Conservation (phyloP, 1,140 invertebrate species). For the Hycleus cichorii region DNA sequence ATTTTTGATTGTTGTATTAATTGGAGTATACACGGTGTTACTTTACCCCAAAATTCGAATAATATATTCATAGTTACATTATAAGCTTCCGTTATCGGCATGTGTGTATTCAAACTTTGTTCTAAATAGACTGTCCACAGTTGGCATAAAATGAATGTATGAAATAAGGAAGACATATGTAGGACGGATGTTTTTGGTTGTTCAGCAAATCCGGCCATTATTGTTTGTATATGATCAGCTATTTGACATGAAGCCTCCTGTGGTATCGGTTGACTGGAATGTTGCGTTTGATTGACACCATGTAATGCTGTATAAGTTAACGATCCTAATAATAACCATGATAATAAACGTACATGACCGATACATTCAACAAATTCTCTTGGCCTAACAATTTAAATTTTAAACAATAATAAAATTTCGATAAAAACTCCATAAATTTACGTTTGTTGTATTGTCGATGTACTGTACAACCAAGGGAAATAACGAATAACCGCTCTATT, state of each 20-base stretch:
- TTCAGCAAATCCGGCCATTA: conserved; percentile 93
- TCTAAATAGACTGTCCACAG: conserved; percentile 98
- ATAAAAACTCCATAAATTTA: conserved; percentile 37
- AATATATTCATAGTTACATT: conserved; percentile 71
- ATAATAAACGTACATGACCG: conserved; percentile 85
- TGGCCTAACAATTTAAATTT: conserved; percentile 48
- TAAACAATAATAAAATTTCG: conserved; percentile 15
- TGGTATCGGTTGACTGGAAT: conserved; percentile 79
- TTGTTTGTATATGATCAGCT: conserved; percentile 93
- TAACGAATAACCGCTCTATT: conserved; percentile 75
- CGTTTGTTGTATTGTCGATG: conserved; percentile 80
- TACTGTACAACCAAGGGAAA: conserved; percentile 88
- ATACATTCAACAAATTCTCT: conserved; percentile 95
- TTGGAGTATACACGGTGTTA: conserved; percentile 91
- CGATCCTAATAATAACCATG: conserved; percentile 92
- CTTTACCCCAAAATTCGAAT: conserved; percentile 98
- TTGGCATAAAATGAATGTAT: conserved; percentile 78
- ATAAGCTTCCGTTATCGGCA: conserved; percentile 60
- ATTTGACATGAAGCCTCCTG: conserved; percentile 93
- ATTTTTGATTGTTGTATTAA: conserved; percentile 89
- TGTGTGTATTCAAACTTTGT: conserved; percentile 64
- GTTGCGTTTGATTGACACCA: conserved; percentile 37
- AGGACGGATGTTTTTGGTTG: conserved; percentile 83
- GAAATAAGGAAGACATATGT: conserved; percentile 87
- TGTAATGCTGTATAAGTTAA: conserved; percentile 77